These are phyloP conservation scores for Struthio camelus DNA, from an alignment of 2,113 vertebrate species.

Conservation along the genomic window DNA sequence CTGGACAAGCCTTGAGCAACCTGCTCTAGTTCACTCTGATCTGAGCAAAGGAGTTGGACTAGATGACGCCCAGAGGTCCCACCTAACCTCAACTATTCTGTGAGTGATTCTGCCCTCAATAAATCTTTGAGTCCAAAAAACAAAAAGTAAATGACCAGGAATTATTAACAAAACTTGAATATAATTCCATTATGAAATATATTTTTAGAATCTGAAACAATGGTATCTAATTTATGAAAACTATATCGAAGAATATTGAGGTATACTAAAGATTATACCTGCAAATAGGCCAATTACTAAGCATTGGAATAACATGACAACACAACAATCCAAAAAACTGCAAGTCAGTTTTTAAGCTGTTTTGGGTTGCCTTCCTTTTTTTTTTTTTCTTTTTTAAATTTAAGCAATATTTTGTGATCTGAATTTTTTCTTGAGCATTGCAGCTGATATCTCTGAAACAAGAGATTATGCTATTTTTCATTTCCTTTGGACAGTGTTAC, in stretches of 20 bases:
- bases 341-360: neutral
- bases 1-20: neutral
- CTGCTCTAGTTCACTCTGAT: neutral
- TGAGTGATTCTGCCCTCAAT: neutral
- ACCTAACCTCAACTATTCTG: neutral
- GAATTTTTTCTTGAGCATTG: neutral
- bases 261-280: neutral
- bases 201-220: neutral
- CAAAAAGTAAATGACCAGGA: neutral
- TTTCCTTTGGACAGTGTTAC: neutral
- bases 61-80: neutral
- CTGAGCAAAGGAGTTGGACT: neutral
- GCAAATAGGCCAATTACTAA: neutral
- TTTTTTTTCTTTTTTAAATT: neutral
- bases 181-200: neutral
- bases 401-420: neutral
- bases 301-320: neutral
- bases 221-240: neutral
- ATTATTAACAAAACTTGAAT: neutral
- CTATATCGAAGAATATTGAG: neutral
- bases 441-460: neutral
- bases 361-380: neutral
- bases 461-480: neutral
- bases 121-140: neutral
- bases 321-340: neutral